Evolutionary conservation across 2,113 vertebrate species (phyloP), one percentile per base, ranked within the genome.

Genomic region (Sturnus vulgaris): DNA sequence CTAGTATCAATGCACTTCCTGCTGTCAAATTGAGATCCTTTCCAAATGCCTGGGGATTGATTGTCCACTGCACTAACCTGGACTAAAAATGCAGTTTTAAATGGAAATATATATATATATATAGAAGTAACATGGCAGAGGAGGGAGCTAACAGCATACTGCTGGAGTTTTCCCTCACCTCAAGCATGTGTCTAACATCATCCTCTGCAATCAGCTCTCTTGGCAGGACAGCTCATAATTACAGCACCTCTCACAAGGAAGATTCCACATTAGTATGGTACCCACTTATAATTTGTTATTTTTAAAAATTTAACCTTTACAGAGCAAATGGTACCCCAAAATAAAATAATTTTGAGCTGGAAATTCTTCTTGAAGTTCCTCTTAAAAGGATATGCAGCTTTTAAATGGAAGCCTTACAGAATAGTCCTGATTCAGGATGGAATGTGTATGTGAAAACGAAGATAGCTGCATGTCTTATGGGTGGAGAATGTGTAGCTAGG

Each of bases 21-120:
- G 72, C 80, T 92, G 76, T 83, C 88, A 94, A 91, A 70, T 28
- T 81, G 86, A 86, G 68, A 91, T 84, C 33, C 35, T 92, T 84
- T 56, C 65, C 60, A 79, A 91, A 49, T 2, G 27, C 77, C 80
- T 78, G 57, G 70, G 83, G 69, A 68, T 71, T 84, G 84, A 78
- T 72, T 60, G 40, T 65, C 53, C 37, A 15, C 49, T 46, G 69
- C 53, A 71, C 47, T 57, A 40, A 37, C 40, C 15, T 61, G 53
- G 60, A 71, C 78, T 75, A 71, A 86, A 94, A 93, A 93, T 66
- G 18, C 64, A 19, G 9, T 42, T 84, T 84, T 11, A 52, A 82
- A 84, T 55, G 64, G 64, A 81, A 78, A 56, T 66, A 28, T 5
- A 39, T 33, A 37, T 37, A 37, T 37, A 37, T 37, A 52, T 50